Conservation (phyloP, 2,797 vertebrate species). For the Sebastes oblongus region DNA sequence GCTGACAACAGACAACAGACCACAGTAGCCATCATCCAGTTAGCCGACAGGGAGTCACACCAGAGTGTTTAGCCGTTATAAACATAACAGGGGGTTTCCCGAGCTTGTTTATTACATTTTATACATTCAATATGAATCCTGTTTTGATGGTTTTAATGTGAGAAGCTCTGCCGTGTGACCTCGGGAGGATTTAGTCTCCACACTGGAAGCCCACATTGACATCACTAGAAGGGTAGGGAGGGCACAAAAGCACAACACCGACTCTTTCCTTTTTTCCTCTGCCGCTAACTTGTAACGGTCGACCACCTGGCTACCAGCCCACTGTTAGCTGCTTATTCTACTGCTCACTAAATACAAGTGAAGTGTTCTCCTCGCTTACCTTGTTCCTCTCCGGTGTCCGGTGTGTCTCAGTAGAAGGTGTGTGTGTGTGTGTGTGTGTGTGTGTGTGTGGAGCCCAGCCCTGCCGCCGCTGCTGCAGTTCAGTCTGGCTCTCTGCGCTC, state of each 20-base stretch:
- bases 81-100: background rate
- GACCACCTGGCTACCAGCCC: background rate
- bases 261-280: slow-evolving; percentile 2
- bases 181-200: background rate
- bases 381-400: slow-evolving; percentile 21
- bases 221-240: slow-evolving; percentile 31
- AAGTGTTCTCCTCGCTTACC: slow-evolving; percentile 50
- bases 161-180: background rate
- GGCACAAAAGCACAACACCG: slow-evolving; percentile 26
- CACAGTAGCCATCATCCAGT: slow-evolving; percentile 21
- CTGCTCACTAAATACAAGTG: slow-evolving; percentile 2
- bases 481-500: slow-evolving; percentile 35
- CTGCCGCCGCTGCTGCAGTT: slow-evolving; percentile 57
- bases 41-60: slow-evolving; percentile 46
- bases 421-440: slow-evolving; percentile 7
- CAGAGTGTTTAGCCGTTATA: slow-evolving; percentile 24
- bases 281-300: slow-evolving; percentile 41
- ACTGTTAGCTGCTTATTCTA: background rate
- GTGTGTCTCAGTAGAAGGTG: slow-evolving; percentile 29
- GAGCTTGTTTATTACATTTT: background rate
- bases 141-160: background rate
- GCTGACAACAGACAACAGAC: slow-evolving; percentile 57
- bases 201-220: background rate
- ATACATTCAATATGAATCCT: background rate
- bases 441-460: slow-evolving; percentile 57